Evolutionary conservation across 2,113 vertebrate genomes (phyloP).

Genomic region (Cavia aperea): DNA sequence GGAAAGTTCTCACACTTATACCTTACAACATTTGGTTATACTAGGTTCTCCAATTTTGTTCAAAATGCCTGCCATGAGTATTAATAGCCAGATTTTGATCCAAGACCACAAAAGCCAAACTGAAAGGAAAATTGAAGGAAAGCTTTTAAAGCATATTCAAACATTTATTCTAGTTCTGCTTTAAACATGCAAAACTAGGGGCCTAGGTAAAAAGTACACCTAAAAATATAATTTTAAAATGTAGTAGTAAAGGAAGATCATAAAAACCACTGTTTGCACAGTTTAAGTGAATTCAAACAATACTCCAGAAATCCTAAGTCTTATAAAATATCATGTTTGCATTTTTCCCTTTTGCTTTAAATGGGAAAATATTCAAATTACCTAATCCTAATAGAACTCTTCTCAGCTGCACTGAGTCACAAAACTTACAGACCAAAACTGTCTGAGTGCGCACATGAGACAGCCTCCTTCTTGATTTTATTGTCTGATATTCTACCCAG

Average conservation of each 20-base stretch:
- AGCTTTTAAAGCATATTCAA: neutral
- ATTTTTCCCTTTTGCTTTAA: neutral
- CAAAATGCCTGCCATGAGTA: neutral
- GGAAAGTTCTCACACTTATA: neutral
- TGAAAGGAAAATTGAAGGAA: conserved; percentile 18
- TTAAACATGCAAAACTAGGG: conserved; percentile 23
- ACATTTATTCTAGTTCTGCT: neutral
- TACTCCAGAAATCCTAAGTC: neutral
- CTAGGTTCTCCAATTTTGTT: neutral
- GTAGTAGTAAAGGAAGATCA: neutral
- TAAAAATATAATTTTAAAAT: neutral
- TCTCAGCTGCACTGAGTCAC: neutral
- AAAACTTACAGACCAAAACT: neutral
- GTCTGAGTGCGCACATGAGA: neutral
- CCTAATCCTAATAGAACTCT: neutral
- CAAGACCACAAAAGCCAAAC: conserved; percentile 21
- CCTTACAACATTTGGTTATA: neutral
- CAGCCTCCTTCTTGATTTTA: neutral
- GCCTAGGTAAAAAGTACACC: neutral
- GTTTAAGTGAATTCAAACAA: neutral
- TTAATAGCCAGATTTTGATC: neutral
- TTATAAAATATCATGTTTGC: neutral
- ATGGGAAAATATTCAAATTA: conserved; percentile 9
- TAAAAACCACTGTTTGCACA: neutral
- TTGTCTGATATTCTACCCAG: neutral